Evolutionary conservation across 1,140 invertebrate species (phyloP), one percentile per base, ranked within the genome.

Genomic region (Orussus abietinus): DNA sequence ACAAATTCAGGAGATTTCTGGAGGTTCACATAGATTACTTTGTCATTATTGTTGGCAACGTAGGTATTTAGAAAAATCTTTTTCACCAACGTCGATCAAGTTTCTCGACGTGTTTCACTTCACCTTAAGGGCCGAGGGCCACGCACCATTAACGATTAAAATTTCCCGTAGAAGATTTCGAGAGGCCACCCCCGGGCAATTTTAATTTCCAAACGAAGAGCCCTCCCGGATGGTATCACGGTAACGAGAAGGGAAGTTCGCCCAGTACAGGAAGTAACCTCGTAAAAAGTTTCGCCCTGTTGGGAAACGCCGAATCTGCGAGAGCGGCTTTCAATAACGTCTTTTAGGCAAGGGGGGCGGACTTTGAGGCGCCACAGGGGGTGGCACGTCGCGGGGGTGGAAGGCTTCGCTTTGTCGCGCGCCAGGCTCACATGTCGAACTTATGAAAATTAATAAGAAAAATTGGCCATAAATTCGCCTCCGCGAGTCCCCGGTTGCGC

Each of bases 391-490:
- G 11, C 25, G 36, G 38, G 51, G 47, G 48, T 47, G 40, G 48
- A 44, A 42, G 43, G 49, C 47, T 51, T 43, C 55, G 58, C 54
- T 65, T 67, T 61, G 64, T 64, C 55, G 57, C 53, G 35, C 45
- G 41, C 37, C 40, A 51, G 42, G 47, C 49, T 62, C 59, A 57
- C 65, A 64, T 61, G 69, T 72, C 69, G 67, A 71, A 73, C 64
- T 72, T 73, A 71, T 67, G 67, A 72, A 73, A 73, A 73, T 72
- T 73, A 73, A 73, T 67, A 71, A 72, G 70, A 72, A 71, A 73
- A 73, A 72, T 71, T 64, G 62, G 53, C 59, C 64, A 69, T 73
- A 73, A 73, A 73, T 73, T 66, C 55, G 54, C 44, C 45, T 51
- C 42, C 51, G 51, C 48, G 17, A 48, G 36, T 25, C 31, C 38